phyloP scores from a whole-genome alignment of 2,113 vertebrate species.

The Scortum barcoo region DNA sequence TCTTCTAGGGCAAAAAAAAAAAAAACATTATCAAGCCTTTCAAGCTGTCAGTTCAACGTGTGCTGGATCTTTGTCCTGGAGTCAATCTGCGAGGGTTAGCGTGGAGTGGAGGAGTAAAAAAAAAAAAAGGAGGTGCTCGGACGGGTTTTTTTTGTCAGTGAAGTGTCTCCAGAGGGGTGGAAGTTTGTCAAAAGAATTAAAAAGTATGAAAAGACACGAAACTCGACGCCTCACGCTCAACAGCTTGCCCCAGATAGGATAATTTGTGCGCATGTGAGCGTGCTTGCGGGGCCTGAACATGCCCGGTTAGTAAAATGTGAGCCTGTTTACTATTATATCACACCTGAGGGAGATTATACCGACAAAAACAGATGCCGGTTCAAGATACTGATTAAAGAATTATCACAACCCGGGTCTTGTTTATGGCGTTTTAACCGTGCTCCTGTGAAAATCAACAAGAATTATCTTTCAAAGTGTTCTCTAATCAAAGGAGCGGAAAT shows the following conservation, averaged over 20 bases:
- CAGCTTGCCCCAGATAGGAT: constrained; percentile 59
- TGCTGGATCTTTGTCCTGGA: constrained; percentile 54
- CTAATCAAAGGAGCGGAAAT: neutral
- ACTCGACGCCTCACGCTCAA: constrained; percentile 54
- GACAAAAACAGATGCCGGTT: too few relatives aligned
- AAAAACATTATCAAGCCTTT: constrained; percentile 46
- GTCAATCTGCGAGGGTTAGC: constrained; percentile 39
- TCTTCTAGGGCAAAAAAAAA: constrained; percentile 52
- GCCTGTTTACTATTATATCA: neutral
- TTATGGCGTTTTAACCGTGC: neutral
- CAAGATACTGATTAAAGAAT: neutral
- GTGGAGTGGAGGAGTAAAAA: constrained; percentile 33
- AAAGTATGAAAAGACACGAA: constrained; percentile 62
- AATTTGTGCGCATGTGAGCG: neutral
- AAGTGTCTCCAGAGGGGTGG: constrained; percentile 51
- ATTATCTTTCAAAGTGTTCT: neutral
- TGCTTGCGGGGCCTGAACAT: constrained; percentile 1
- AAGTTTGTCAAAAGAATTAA: constrained; percentile 72
- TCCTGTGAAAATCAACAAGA: neutral
- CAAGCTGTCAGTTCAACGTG: constrained; percentile 51
- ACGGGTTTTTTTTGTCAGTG: constrained; percentile 55
- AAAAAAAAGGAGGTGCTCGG: constrained; percentile 51
- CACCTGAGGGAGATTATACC: neutral
- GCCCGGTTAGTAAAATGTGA: neutral
- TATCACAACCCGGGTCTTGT: neutral